Conservation (phyloP, 2,113 vertebrate genomes). For the Pangasianodon hypophthalmus region DNA sequence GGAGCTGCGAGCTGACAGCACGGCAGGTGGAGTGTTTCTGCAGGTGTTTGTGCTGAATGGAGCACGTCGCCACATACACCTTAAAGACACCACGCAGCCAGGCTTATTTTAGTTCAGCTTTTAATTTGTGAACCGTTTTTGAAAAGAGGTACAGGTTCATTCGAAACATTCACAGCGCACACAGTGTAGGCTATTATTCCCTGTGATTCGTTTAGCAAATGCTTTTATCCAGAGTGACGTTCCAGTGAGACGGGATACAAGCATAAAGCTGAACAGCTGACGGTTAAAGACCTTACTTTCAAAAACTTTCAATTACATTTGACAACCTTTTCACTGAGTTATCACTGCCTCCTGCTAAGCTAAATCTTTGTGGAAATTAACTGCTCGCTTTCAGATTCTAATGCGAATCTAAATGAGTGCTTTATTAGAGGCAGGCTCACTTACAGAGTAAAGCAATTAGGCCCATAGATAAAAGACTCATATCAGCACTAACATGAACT, state of each 20-base stretch:
- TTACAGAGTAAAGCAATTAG: background rate
- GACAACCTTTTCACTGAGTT: background rate
- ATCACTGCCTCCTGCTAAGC: background rate
- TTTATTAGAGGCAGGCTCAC: background rate
- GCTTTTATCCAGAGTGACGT: background rate
- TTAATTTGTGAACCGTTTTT: background rate
- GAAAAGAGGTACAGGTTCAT: background rate
- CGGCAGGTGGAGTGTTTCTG: constrained; percentile 23
- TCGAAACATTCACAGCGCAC: background rate
- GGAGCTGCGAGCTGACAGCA: constrained; percentile 22
- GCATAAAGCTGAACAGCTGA: background rate
- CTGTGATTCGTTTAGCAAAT: background rate
- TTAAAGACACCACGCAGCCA: background rate
- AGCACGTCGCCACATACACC: background rate
- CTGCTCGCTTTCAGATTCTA: background rate
- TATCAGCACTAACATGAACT: background rate
- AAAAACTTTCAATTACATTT: background rate
- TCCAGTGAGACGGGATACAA: background rate
- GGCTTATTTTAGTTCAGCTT: background rate
- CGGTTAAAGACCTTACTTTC: background rate
- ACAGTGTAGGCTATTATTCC: background rate
- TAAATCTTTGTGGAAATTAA: background rate
- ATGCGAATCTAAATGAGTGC: background rate
- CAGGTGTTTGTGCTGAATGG: constrained; percentile 21
- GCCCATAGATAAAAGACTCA: background rate